Percentiles rank a stretch among this genome's conserved stretches.
These are phyloP conservation scores for Sebastes fasciatus DNA, from an alignment of 2,113 vertebrate genomes.

Conservation along the genomic window DNA sequence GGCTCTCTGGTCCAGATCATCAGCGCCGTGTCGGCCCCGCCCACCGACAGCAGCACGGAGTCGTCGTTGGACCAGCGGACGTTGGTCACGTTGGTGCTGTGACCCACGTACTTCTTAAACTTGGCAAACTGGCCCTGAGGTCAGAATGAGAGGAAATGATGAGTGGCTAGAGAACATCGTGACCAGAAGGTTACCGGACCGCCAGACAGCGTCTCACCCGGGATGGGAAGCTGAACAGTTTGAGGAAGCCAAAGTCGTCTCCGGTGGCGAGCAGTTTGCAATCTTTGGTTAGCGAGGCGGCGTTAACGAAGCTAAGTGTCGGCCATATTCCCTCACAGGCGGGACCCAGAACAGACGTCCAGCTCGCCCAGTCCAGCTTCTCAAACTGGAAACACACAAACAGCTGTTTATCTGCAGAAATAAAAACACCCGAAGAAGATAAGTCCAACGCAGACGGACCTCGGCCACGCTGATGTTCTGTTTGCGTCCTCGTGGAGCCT, in stretches of 20 bases:
- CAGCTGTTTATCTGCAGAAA: neutral
- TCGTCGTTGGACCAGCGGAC: slow-evolving; percentile 96
- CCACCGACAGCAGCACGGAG: slow-evolving; percentile 91
- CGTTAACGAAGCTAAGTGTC: slow-evolving; percentile 90
- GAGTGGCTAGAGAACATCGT: neutral
- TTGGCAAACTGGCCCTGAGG: slow-evolving; percentile 91
- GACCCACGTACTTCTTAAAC: slow-evolving; percentile 96
- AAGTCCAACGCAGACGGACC: slow-evolving; percentile 1
- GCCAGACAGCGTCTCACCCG: slow-evolving; percentile 83
- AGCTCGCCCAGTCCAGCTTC: slow-evolving; percentile 95
- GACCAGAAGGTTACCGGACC: too few relatives aligned
- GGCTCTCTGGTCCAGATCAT: slow-evolving; percentile 98
- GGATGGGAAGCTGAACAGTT: slow-evolving; percentile 95
- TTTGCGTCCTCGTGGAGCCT: slow-evolving; percentile 91
- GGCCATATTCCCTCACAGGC: slow-evolving; percentile 97
- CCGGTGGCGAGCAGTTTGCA: slow-evolving; percentile 90
- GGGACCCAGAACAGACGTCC: slow-evolving; percentile 94
- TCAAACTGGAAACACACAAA: slow-evolving; percentile 86
- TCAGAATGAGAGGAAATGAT: neutral
- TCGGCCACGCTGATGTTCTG: slow-evolving; percentile 70
- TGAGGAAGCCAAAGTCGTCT: slow-evolving; percentile 96
- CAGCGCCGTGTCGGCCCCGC: slow-evolving; percentile 93
- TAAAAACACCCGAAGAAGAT: neutral
- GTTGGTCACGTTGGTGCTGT: slow-evolving; percentile 95
- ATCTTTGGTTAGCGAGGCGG: slow-evolving; percentile 93